Conservation (phyloP, 1,140 invertebrate species). For the Euwallacea fornicatus region DNA sequence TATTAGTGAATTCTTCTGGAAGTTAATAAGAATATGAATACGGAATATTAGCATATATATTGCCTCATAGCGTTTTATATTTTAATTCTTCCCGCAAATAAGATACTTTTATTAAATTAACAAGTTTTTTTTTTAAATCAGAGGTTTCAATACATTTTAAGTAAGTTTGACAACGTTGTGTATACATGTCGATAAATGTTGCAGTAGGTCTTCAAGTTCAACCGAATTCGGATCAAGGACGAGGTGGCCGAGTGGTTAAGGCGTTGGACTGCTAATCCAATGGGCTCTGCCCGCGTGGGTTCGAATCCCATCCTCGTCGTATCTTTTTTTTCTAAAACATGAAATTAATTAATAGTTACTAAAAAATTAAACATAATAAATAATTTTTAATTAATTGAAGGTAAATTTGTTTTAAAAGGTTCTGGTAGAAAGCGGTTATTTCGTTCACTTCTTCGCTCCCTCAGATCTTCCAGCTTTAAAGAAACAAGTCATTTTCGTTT, state of each 20-base stretch:
- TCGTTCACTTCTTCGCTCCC: constrained; percentile 76
- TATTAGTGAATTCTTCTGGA: too few relatives aligned
- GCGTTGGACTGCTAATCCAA: constrained; percentile 82
- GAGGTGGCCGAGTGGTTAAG: constrained; percentile 89
- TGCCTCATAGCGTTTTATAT: too few relatives aligned
- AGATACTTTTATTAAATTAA: too few relatives aligned
- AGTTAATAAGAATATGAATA: too few relatives aligned
- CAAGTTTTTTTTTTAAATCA: too few relatives aligned
- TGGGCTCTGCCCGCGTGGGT: constrained; percentile 81
- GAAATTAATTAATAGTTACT: background rate
- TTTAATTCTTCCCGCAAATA: too few relatives aligned
- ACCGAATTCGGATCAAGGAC: constrained; percentile 53
- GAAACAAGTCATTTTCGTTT: constrained; percentile 72
- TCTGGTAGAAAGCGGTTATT: constrained; percentile 72
- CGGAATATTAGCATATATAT: too few relatives aligned
- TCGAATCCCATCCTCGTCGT: constrained; percentile 87
- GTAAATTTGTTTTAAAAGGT: constrained; percentile 24
- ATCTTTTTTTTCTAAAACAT: background rate
- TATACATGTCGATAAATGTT: too few relatives aligned
- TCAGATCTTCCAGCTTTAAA: constrained; percentile 59
- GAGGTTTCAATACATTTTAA: too few relatives aligned
- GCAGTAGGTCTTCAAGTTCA: too few relatives aligned
- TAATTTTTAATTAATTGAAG: background rate
- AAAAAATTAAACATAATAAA: background rate
- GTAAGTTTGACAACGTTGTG: too few relatives aligned